phyloP scores from a whole-genome alignment of 2,888 invertebrate genomes.

The Leptinotarsa juncta region DNA sequence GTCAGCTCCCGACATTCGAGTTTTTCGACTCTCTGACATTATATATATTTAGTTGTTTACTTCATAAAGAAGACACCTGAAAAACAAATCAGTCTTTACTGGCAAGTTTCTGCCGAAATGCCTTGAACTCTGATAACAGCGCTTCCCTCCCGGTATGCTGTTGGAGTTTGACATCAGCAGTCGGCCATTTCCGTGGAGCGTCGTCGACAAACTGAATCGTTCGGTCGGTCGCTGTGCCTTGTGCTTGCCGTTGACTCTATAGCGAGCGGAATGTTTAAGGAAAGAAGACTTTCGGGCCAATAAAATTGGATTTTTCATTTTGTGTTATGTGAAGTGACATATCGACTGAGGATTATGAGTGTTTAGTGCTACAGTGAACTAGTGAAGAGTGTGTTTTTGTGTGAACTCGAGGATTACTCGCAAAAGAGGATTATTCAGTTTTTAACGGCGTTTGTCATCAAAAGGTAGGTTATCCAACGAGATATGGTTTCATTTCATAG shows the following conservation, averaged over 20 bases:
- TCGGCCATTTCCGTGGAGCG: slow-evolving; percentile 37
- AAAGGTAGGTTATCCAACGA: slow-evolving; percentile 40
- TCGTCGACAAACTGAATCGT: slow-evolving; percentile 47
- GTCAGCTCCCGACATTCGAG: too few species aligned
- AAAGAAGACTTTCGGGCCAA: slow-evolving; percentile 54
- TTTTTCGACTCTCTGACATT: too few species aligned
- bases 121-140: slow-evolving; percentile 39
- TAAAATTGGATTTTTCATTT: slow-evolving; percentile 49
- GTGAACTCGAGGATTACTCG: slow-evolving; percentile 39
- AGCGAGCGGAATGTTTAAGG: slow-evolving; percentile 55
- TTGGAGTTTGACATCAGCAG: slow-evolving; percentile 26
- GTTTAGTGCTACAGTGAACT: slow-evolving; percentile 49
- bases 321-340: slow-evolving; percentile 47
- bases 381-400: slow-evolving; percentile 49
- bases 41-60: too few species aligned
- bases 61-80: too few species aligned
- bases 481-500: background rate
- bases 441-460: slow-evolving; percentile 35
- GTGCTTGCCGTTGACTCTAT: slow-evolving; percentile 53
- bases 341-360: slow-evolving; percentile 44
- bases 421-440: slow-evolving; percentile 42
- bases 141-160: slow-evolving; percentile 28
- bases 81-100: background rate
- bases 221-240: slow-evolving; percentile 53
- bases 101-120: background rate